Evolutionary conservation across 2,797 vertebrate genomes (phyloP).

Genomic region (Smutsia temminckii): DNA sequence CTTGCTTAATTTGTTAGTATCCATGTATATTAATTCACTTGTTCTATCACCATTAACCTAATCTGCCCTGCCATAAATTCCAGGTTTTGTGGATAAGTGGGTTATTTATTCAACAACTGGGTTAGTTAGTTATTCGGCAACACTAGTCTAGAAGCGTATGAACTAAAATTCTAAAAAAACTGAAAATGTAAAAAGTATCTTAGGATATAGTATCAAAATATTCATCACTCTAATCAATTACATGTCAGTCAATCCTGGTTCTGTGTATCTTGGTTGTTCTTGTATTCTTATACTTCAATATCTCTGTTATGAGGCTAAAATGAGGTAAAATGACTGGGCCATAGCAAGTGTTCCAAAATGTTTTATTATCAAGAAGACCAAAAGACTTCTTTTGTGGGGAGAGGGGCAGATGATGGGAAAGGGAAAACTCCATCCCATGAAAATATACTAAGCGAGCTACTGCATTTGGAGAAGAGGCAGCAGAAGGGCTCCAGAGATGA

Average conservation of each 20-base stretch:
- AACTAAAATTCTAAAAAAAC: constrained; percentile 39
- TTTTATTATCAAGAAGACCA: neutral
- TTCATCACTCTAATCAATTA: neutral
- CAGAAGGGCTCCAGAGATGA: neutral
- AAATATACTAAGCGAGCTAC: neutral
- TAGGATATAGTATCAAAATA: neutral
- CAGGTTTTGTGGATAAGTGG: neutral
- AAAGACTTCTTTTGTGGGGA: neutral
- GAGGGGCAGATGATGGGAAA: neutral
- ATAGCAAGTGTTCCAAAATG: neutral
- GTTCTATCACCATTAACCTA: constrained; percentile 24
- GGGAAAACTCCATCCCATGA: neutral
- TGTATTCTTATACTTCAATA: neutral
- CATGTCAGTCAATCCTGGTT: neutral
- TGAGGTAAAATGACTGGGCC: neutral
- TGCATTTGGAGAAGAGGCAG: neutral
- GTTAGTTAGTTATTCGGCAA: neutral
- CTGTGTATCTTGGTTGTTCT: neutral
- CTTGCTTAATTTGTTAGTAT: neutral
- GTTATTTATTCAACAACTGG: neutral
- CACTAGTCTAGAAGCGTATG: neutral
- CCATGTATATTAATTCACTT: neutral
- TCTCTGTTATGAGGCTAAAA: neutral
- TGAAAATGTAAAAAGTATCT: constrained; percentile 27
- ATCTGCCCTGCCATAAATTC: neutral